Conservation (phyloP, 2,113 vertebrate species). For the Pluvialis apricaria region DNA sequence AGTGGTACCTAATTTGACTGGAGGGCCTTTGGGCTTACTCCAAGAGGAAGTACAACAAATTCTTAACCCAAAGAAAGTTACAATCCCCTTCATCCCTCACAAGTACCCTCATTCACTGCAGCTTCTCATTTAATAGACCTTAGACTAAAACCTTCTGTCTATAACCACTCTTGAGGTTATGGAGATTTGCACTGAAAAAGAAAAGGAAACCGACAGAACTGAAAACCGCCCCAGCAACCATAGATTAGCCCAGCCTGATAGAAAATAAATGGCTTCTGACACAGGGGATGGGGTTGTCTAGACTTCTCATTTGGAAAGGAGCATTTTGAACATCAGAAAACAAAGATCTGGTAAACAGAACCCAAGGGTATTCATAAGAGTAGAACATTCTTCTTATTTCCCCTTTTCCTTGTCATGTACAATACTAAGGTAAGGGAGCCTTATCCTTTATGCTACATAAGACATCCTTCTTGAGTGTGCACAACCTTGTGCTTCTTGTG, state of each 20-base stretch:
- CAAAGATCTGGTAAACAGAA: constrained; percentile 48
- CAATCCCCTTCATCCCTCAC: constrained; percentile 3
- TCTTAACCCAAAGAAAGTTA: neutral
- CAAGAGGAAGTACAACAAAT: neutral
- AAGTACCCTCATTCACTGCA: constrained; percentile 63
- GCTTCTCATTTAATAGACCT: constrained; percentile 52
- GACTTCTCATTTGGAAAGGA: constrained; percentile 33
- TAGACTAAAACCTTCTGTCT: neutral
- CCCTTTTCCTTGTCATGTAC: constrained; percentile 11
- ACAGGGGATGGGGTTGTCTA: constrained; percentile 51
- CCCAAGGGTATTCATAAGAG: neutral
- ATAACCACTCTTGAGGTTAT: neutral
- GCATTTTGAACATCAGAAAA: constrained; percentile 36
- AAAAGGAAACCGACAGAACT: neutral
- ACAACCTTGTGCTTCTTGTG: constrained; percentile 70
- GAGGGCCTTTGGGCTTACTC: neutral
- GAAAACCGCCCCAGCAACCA: neutral
- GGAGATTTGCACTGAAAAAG: constrained; percentile 22
- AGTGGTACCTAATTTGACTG: neutral
- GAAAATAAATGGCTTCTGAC: constrained; percentile 45
- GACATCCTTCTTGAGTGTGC: constrained; percentile 47
- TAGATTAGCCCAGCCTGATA: neutral
- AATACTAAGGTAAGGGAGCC: constrained; percentile 18
- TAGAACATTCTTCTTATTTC: constrained; percentile 25
- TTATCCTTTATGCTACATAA: constrained; percentile 56